Evolutionary conservation across 2,113 vertebrate genomes (phyloP).

Genomic region (Parus major): DNA sequence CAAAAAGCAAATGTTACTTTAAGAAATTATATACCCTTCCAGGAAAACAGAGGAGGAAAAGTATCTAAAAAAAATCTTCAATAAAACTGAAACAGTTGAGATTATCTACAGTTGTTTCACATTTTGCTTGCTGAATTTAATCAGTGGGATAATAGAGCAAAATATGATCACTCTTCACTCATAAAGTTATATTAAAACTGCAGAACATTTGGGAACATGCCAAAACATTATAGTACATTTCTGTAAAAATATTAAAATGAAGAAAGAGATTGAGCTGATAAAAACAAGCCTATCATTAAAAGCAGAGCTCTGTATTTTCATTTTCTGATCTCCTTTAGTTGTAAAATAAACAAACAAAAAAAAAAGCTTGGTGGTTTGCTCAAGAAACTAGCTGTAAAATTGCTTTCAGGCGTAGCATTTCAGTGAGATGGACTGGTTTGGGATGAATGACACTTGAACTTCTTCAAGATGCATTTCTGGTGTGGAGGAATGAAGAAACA

Average conservation of each 20-base stretch:
- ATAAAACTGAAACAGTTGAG: not conserved
- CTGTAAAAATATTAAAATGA: not conserved
- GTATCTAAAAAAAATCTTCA: not conserved
- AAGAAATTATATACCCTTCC: not conserved
- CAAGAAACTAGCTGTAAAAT: not conserved
- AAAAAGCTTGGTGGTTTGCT: not conserved
- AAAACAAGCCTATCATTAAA: not conserved
- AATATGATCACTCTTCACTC: not conserved
- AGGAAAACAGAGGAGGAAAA: not conserved
- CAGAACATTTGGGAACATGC: not conserved
- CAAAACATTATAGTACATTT: not conserved
- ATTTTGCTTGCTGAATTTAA: not conserved
- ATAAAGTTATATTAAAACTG: not conserved
- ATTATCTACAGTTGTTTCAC: not conserved
- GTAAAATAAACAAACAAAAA: not conserved
- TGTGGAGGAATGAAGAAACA: not conserved
- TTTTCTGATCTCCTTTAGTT: not conserved
- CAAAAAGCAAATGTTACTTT: not conserved
- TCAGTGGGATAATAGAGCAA: not conserved
- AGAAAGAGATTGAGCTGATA: not conserved
- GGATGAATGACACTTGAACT: not conserved
- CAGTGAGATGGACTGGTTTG: not conserved
- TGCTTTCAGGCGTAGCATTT: not conserved
- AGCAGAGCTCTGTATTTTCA: not conserved
- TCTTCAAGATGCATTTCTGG: not conserved